Evolutionary conservation across 2,113 vertebrate species (phyloP).

Genomic region (Pseudolaguvia tuberculata): DNA sequence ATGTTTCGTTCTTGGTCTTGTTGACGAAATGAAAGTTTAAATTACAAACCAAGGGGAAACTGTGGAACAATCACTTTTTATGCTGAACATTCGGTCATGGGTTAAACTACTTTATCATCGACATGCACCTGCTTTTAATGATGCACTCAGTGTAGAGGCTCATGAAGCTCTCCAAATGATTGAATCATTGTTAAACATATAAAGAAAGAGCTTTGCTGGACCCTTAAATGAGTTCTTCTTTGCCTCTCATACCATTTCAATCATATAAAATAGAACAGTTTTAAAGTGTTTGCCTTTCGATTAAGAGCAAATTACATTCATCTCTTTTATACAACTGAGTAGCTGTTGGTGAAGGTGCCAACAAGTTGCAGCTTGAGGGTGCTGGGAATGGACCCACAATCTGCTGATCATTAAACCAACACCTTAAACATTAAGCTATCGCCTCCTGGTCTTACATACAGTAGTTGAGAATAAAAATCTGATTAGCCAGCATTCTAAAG

Average conservation of each 20-base stretch:
- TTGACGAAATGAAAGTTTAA: background rate
- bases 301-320: too few relatives aligned
- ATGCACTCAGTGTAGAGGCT: background rate
- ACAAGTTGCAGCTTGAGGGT: too few relatives aligned
- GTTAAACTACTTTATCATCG: background rate
- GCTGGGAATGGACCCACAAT: too few relatives aligned
- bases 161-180: background rate
- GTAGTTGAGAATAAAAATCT: background rate
- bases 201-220: background rate
- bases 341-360: too few relatives aligned
- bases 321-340: too few relatives aligned
- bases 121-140: background rate
- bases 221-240: background rate
- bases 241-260: background rate
- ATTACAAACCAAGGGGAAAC: background rate
- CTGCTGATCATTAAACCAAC: too few relatives aligned
- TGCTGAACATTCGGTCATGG: too few relatives aligned
- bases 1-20: background rate
- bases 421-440: too few relatives aligned
- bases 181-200: background rate
- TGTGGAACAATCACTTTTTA: background rate
- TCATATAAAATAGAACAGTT: background rate
- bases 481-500: constrained; percentile 24
- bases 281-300: background rate
- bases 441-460: too few relatives aligned